phyloP scores from a whole-genome alignment of 2,797 vertebrate genomes.

The Orestias chungarensis region DNA sequence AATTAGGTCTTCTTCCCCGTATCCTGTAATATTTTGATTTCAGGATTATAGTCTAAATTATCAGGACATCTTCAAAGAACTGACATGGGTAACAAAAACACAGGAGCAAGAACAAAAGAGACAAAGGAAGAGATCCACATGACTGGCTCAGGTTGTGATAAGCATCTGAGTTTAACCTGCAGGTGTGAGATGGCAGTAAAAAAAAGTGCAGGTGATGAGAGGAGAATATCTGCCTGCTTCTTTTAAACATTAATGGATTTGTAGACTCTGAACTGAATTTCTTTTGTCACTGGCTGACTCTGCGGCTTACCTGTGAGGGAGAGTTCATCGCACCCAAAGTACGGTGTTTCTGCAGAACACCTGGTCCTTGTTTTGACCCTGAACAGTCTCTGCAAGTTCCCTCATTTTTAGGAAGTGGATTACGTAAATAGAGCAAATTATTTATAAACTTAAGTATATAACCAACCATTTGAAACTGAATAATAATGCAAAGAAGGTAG shows the following conservation, averaged over 20 bases:
- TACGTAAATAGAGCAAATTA: neutral
- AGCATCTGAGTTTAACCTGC: conserved; percentile 61
- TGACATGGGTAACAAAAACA: conserved; percentile 27
- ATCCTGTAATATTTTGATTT: conserved; percentile 41
- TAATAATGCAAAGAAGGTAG: neutral
- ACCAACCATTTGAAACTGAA: neutral
- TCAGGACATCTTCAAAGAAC: conserved; percentile 67
- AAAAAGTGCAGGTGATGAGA: conserved; percentile 51
- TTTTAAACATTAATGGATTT: neutral
- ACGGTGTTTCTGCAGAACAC: neutral
- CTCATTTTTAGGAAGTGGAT: neutral
- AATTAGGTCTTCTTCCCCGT: neutral
- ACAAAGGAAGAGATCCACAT: conserved; percentile 32
- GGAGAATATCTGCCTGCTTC: conserved; percentile 18
- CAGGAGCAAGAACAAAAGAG: conserved; percentile 32
- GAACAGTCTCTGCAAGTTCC: neutral
- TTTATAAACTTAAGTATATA: neutral
- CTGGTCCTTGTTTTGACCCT: neutral
- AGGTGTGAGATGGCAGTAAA: conserved; percentile 61
- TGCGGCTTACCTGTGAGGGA: neutral
- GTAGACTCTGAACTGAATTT: neutral
- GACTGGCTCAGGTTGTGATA: conserved; percentile 60
- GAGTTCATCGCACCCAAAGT: neutral
- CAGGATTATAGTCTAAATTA: conserved; percentile 40
- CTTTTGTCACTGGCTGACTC: neutral